phyloP scores from a whole-genome alignment of 2,113 vertebrate genomes.

The Fukomys damarensis region DNA sequence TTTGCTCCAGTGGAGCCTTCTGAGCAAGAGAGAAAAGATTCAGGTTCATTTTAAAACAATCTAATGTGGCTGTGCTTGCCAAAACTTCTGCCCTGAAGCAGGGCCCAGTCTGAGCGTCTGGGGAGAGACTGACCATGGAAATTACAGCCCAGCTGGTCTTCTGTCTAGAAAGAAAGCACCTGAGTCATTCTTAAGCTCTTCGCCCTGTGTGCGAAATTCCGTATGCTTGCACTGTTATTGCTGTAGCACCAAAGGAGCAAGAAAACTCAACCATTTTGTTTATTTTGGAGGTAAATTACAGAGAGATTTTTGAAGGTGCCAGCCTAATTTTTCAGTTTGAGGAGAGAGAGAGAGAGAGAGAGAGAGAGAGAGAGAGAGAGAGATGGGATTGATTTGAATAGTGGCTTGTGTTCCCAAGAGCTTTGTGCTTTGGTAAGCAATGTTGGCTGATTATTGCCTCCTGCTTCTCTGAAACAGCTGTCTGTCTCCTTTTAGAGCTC shows the following conservation, averaged over 20 bases:
- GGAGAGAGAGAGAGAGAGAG: too few relatives aligned
- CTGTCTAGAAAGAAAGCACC: constrained; percentile 11
- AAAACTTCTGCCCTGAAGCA: background rate
- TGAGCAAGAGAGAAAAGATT: background rate
- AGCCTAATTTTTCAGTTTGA: constrained; percentile 65
- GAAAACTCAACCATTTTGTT: background rate
- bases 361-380: background rate
- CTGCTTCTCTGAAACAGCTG: constrained; percentile 77
- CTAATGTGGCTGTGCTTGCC: background rate
- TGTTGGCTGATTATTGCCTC: constrained; percentile 72
- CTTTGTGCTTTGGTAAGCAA: constrained; percentile 80
- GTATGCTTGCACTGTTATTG: background rate
- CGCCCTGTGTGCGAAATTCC: constrained; percentile 21
- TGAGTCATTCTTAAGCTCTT: background rate
- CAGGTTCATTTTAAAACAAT: background rate
- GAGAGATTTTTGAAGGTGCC: constrained; percentile 44
- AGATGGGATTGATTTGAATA: constrained; percentile 65
- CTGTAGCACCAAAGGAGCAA: background rate
- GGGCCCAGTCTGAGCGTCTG: background rate
- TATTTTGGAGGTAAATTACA: constrained; percentile 56
- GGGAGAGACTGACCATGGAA: background rate
- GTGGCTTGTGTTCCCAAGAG: constrained; percentile 65
- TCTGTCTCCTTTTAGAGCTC: constrained; percentile 80
- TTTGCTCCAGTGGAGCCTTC: background rate
- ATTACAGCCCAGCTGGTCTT: background rate